phyloP scores from a whole-genome alignment of 2,113 vertebrate species.

The Mesocricetus auratus region DNA sequence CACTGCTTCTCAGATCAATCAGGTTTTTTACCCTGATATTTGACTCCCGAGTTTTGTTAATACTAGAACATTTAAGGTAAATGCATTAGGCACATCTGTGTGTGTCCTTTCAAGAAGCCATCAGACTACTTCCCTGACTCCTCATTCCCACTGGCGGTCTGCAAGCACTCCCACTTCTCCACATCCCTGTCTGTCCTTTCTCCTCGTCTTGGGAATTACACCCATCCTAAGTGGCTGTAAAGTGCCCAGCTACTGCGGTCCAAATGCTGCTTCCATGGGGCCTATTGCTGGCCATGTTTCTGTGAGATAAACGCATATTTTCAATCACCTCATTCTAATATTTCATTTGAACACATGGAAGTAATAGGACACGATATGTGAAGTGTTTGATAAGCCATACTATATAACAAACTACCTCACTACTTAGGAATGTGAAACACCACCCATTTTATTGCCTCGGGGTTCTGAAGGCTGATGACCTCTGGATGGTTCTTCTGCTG shows the following conservation, averaged over 20 bases:
- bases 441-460: not conserved
- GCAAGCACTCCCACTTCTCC: not conserved
- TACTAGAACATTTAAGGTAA: no score
- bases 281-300: not conserved
- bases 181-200: not conserved
- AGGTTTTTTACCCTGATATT: no score
- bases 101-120: not conserved
- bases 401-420: not conserved
- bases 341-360: not conserved
- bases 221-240: not conserved
- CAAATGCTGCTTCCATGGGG: not conserved
- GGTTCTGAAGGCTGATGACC: not conserved
- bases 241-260: not conserved
- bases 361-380: not conserved
- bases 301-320: not conserved
- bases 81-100: not conserved
- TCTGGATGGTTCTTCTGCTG: not conserved
- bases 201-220: not conserved
- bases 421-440: not conserved
- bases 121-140: not conserved
- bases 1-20: no score
- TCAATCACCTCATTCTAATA: not conserved
- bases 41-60: no score
- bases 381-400: not conserved
- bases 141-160: not conserved